These are phyloP conservation scores for Drosophila putrida DNA, from an alignment of 2,888 invertebrate genomes.

Conservation along the genomic window DNA sequence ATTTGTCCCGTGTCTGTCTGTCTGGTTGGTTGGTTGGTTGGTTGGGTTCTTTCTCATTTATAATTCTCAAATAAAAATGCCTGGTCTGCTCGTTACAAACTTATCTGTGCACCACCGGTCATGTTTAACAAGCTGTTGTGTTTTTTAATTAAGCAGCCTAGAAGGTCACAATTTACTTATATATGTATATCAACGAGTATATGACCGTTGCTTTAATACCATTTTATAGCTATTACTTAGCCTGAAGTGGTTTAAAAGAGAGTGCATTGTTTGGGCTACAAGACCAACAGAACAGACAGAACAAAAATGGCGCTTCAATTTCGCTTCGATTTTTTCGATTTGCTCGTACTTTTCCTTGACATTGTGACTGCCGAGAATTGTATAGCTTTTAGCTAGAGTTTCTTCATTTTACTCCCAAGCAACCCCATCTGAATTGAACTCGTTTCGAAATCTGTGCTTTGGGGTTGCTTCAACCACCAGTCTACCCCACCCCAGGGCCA, in stretches of 20 bases:
- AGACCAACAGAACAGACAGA: constrained; percentile 9
- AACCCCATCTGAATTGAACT: constrained; percentile 64
- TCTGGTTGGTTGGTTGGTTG: neutral
- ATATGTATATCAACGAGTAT: constrained; percentile 24
- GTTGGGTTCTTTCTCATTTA: constrained; percentile 31
- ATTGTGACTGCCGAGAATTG: constrained; percentile 60
- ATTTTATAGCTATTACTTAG: constrained; percentile 39
- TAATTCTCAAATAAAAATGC: constrained; percentile 45
- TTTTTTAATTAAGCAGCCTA: constrained; percentile 78
- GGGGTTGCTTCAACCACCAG: constrained; percentile 67
- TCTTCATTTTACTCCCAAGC: constrained; percentile 69
- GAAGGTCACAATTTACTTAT: constrained; percentile 64
- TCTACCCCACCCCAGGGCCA: constrained; percentile 22
- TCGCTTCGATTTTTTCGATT: constrained; percentile 40
- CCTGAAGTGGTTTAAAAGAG: constrained; percentile 24
- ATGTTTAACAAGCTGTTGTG: constrained; percentile 81
- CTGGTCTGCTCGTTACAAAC: constrained; percentile 34
- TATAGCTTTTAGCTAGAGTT: constrained; percentile 50
- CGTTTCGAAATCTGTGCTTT: constrained; percentile 76
- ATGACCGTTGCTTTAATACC: constrained; percentile 52
- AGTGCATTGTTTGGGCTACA: constrained; percentile 39
- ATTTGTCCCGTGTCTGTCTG: constrained; percentile 36
- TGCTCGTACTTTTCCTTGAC: constrained; percentile 65
- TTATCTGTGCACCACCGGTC: constrained; percentile 55
- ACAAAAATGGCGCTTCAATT: constrained; percentile 71